A percentile compares a stretch with the other conserved stretches of the same genome.
Evolutionary conservation across 2,888 invertebrate genomes (phyloP).

Genomic region (Acanthoscelides obtectus): DNA sequence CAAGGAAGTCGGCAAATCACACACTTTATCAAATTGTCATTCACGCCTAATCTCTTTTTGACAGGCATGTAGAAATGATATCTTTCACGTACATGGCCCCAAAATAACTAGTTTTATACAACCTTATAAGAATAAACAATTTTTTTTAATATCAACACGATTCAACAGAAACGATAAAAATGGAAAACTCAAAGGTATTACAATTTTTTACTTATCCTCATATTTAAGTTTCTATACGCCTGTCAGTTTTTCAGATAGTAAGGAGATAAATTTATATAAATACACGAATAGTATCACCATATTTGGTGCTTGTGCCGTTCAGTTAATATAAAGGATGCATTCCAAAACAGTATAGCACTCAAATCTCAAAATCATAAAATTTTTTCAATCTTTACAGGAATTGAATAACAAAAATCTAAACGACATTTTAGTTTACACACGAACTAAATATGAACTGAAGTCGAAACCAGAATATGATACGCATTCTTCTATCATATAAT

Average conservation of each 20-base stretch:
- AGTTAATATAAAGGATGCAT: background rate
- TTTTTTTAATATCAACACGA: constrained; percentile 37
- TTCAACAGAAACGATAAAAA: constrained; percentile 2
- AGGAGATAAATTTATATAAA: constrained; percentile 28
- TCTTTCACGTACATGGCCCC: constrained; percentile 22
- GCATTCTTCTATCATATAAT: background rate
- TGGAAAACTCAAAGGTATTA: background rate
- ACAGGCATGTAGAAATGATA: constrained; percentile 38
- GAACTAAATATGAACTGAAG: too few species aligned
- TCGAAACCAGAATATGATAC: too few species aligned
- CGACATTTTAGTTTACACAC: too few species aligned
- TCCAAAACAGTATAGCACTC: constrained; percentile 26
- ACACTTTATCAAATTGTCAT: constrained; percentile 48
- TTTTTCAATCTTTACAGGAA: too few species aligned
- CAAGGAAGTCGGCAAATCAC: constrained; percentile 31
- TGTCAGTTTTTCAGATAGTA: constrained; percentile 45
- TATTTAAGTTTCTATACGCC: constrained; percentile 37
- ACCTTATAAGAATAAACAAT: constrained; percentile 41
- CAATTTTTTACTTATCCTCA: background rate
- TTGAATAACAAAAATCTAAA: too few species aligned
- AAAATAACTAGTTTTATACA: constrained; percentile 40
- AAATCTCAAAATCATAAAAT: constrained; percentile 22
- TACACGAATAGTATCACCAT: background rate
- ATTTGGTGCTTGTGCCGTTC: background rate
- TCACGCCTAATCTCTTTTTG: constrained; percentile 29